Evolutionary conservation across 1,140 invertebrate species (phyloP).

Genomic region (Heliconius nattereri): DNA sequence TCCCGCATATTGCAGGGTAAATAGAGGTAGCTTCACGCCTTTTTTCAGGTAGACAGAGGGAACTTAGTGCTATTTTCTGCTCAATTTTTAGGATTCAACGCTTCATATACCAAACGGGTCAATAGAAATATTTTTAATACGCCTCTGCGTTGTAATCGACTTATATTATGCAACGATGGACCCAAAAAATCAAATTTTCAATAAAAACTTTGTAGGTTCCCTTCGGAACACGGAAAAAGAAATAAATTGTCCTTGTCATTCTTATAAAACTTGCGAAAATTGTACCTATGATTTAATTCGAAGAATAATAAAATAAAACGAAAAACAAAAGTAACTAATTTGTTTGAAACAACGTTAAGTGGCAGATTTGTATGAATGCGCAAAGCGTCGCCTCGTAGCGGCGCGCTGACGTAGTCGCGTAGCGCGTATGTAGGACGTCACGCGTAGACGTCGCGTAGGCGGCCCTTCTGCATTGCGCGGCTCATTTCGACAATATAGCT

Average conservation of each 20-base stretch:
- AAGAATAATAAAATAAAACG: background rate
- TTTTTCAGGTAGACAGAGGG: too few species aligned
- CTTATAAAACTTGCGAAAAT: background rate
- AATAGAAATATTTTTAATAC: too few species aligned
- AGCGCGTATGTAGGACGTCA: constrained; percentile 50
- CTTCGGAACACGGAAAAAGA: background rate
- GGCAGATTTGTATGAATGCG: constrained; percentile 22
- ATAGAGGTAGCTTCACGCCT: too few species aligned
- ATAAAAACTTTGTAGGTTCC: too few species aligned
- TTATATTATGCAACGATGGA: too few species aligned
- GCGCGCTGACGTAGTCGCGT: constrained; percentile 48
- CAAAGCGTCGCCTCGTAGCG: constrained; percentile 47
- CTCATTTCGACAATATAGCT: constrained; percentile 24
- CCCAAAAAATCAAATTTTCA: too few species aligned
- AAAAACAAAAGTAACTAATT: background rate
- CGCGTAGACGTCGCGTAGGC: constrained; percentile 43
- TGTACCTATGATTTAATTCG: background rate
- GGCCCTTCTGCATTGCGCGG: constrained; percentile 43
- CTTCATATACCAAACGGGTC: too few species aligned
- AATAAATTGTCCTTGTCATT: background rate
- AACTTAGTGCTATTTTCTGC: too few species aligned
- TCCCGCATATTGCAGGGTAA: too few species aligned
- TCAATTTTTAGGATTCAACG: too few species aligned
- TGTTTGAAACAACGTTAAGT: background rate
- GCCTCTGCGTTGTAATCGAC: too few species aligned